Evolutionary conservation across 2,113 vertebrate species (phyloP).

Genomic region (Cnemophilus loriae): DNA sequence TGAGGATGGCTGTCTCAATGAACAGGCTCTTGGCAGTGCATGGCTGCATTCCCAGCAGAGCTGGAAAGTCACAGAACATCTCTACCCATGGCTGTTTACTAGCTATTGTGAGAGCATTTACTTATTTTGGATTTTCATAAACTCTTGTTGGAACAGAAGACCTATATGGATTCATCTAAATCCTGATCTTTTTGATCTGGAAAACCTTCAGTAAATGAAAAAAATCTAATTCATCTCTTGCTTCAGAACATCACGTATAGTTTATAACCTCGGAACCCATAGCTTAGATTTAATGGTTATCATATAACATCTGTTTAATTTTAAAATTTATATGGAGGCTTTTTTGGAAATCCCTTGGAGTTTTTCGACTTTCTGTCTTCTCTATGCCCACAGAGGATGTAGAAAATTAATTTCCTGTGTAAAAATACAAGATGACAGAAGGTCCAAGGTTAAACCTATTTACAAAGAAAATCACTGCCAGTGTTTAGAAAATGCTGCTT

Average conservation of each 20-base stretch:
- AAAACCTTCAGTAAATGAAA: conserved; percentile 64
- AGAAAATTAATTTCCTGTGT: conserved; percentile 85
- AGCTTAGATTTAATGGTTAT: conserved; percentile 78
- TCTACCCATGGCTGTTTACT: background rate
- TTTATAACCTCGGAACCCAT: conserved; percentile 69
- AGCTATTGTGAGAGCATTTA: conserved; percentile 50
- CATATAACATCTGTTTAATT: conserved; percentile 85
- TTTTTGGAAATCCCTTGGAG: conserved; percentile 73
- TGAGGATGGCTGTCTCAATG: background rate
- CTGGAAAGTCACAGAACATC: background rate
- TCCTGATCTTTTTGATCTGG: conserved; percentile 69
- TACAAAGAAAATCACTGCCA: conserved; percentile 74
- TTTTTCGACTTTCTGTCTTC: conserved; percentile 71
- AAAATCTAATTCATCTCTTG: conserved; percentile 65
- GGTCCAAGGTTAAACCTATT: conserved; percentile 79
- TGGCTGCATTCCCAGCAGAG: background rate
- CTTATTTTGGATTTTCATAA: conserved; percentile 53
- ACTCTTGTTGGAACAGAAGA: conserved; percentile 35
- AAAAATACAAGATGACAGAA: conserved; percentile 80
- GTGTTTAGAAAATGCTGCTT: conserved; percentile 69
- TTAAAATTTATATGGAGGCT: conserved; percentile 80
- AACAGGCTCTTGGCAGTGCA: background rate
- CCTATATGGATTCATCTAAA: conserved; percentile 50
- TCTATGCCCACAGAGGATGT: conserved; percentile 65
- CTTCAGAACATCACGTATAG: conserved; percentile 67